Evolutionary conservation across 1,140 invertebrate species (phyloP), one percentile per base, ranked within the genome.

Genomic region (Lepidurus apus): DNA sequence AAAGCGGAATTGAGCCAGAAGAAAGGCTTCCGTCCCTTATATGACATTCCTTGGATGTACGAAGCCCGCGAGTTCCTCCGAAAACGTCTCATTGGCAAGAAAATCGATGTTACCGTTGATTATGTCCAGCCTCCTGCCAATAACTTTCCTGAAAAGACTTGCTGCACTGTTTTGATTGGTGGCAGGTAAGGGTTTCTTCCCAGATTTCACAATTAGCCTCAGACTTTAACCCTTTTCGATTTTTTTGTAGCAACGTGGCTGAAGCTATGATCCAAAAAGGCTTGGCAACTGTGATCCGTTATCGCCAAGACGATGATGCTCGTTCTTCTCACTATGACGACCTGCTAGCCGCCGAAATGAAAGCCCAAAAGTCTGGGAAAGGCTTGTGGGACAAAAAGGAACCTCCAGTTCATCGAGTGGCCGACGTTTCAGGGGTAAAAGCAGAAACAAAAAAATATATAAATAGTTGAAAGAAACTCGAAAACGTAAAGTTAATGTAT

Each of bases 31-130:
- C 88, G 93, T 80, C 95, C 96, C 1, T 88, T 99, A 0, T 99
- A 99, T 84, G 97, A 99, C 83, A 94, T 98, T 82, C 97, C 97
- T 7, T 97, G 93, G 89, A 96, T 99, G 94, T 98, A 93, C 85
- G 97, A 99, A 85, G 97, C 97, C 0, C 89, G 98, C 80, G 98
- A 99, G 87, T 99, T 95, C 84, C 87, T 99, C 4, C 89, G 98
- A 43, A 98, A 98, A 83, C 96, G 97, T 85, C 87, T 99, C 0
- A 94, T 99, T 84, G 95, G 96, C 3, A 99, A 99, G 85, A 95
- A 93, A 83, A 95, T 98, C 0, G 93, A 94, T 83, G 93, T 98
- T 7, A 91, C 91, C 47, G 90, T 98, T 43, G 98, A 99, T 86
- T 99, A 99, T 84, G 93, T 97, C 77, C 98, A 99, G 83, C 96